phyloP scores from a whole-genome alignment of 1,140 invertebrate species.

The Drosophila novamexicana region DNA sequence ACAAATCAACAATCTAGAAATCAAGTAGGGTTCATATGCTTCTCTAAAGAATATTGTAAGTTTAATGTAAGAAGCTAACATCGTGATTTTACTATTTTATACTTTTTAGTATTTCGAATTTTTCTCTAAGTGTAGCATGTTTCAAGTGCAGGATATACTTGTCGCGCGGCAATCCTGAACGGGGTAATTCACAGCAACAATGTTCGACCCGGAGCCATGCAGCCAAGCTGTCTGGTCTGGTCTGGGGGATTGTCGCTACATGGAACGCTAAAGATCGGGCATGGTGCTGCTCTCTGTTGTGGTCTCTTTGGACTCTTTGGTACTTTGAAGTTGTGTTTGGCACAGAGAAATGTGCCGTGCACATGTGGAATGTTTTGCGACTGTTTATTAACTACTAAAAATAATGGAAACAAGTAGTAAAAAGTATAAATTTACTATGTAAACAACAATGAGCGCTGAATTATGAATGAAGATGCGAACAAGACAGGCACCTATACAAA shows the following conservation, averaged over 20 bases:
- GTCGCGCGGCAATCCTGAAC: constrained; percentile 30
- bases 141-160: constrained; percentile 47
- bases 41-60: too few relatives aligned
- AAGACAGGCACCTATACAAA: constrained; percentile 20
- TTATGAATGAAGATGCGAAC: constrained; percentile 66
- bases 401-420: constrained; percentile 81
- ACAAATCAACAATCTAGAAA: too few relatives aligned
- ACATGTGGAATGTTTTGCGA: constrained; percentile 58
- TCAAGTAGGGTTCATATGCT: too few relatives aligned
- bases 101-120: background rate
- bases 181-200: constrained; percentile 32
- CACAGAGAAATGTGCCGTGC: constrained; percentile 37
- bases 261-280: background rate
- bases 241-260: background rate
- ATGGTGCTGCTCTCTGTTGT: constrained; percentile 10
- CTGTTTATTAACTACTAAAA: constrained; percentile 82
- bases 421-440: constrained; percentile 83
- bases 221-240: constrained; percentile 70
- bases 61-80: too few relatives aligned
- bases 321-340: constrained; percentile 70
- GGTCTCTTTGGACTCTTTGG: constrained; percentile 28
- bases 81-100: too few relatives aligned
- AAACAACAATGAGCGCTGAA: constrained; percentile 67
- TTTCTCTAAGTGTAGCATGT: constrained; percentile 1
- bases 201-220: constrained; percentile 45